phyloP scores from a whole-genome alignment of 2,797 vertebrate species.

The Cynopterus sphinx region DNA sequence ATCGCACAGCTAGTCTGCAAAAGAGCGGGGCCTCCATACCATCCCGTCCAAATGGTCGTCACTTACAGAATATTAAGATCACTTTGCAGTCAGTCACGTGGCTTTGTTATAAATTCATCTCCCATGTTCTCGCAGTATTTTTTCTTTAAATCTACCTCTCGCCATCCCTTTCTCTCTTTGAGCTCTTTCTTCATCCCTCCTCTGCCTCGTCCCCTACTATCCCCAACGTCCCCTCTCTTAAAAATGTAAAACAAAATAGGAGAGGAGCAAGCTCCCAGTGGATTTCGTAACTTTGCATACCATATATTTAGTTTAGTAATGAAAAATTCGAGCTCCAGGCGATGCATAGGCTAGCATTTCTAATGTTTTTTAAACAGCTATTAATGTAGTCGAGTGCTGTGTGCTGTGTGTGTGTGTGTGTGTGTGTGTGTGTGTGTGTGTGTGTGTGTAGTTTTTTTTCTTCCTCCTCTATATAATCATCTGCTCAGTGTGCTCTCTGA shows the following conservation, averaged over 20 bases:
- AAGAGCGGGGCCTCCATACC: background rate
- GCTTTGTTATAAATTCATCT: background rate
- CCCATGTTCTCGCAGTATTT: background rate
- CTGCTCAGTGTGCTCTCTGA: conserved; percentile 79
- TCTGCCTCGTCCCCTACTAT: background rate
- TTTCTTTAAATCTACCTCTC: background rate
- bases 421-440: background rate
- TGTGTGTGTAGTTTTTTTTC: background rate
- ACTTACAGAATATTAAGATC: background rate
- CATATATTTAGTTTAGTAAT: conserved; percentile 76
- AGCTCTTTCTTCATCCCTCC: background rate
- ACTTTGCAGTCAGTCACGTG: background rate
- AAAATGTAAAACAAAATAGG: conserved; percentile 39
- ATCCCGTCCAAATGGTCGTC: no score
- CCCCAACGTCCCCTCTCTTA: background rate
- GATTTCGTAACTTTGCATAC: conserved; percentile 58
- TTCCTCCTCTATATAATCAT: conserved; percentile 80
- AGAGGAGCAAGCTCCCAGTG: background rate
- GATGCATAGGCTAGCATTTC: conserved; percentile 71
- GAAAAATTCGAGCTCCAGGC: conserved; percentile 76
- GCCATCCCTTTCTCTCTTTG: background rate
- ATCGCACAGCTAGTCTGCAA: background rate
- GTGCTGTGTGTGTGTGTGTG: background rate
- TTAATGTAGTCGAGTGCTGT: conserved; percentile 79
- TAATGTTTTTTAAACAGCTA: conserved; percentile 83